Evolutionary conservation across 2,113 vertebrate species (phyloP), one percentile per base, ranked within the genome.

Genomic region (Macaca nemestrina): DNA sequence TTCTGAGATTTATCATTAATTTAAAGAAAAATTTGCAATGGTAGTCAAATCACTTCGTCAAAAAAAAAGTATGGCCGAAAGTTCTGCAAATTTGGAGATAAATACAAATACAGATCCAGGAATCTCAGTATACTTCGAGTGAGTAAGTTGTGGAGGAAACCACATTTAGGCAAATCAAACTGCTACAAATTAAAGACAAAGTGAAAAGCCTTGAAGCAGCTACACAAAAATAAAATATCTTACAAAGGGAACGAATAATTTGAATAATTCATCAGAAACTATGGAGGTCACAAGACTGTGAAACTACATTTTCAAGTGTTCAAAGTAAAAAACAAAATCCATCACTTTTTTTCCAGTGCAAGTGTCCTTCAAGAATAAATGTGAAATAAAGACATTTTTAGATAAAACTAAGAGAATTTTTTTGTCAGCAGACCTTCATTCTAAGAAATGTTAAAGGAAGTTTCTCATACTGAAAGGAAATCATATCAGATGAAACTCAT

Each of bases 241-340:
- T 25, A 43, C 50, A 68, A 93, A 73, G 67, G 23, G 35, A 18
- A 92, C 78, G 30, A 73, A 82, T 52, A 93, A 93, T 93, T 94
- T 91, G 82, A 93, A 95, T 93, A 97, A 97, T 90, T 95, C 86
- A 95, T 96, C 78, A 88, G 75, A 80, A 88, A 82, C 38, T 30
- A 52, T 55, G 48, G 82, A 80, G 40, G 55, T 72, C 61, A 85
- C 52, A 91, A 73, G 40, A 79, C 16, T 61, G 10, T 43, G 72
- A 59, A 93, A 86, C 18, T 90, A 30, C 32, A 78, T 86, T 90
- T 79, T 80, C 68, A 91, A 88, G 45, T 84, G 61, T 43, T 90
- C 6, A 82, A 87, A 70, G 30, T 93, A 52, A 85, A 85, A 64
- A 90, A 64, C 78, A 89, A 87, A 84, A 80, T 72, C 11, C 32